Conservation (phyloP, 2,797 vertebrate species). For the Apogon talboti region DNA sequence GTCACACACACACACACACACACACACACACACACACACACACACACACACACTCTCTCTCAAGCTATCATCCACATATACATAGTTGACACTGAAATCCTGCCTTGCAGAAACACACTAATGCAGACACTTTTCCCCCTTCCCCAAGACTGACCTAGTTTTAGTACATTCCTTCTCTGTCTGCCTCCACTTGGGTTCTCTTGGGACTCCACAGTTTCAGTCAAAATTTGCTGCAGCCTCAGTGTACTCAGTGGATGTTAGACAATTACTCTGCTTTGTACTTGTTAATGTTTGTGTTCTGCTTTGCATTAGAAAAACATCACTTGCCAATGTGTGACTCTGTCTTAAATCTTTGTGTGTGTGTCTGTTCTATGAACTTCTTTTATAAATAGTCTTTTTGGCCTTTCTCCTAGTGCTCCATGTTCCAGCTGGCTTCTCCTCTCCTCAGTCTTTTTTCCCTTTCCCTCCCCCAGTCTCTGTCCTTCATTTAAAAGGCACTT, state of each 20-base stretch:
- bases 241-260: slow-evolving; percentile 24
- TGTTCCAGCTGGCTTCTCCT: slow-evolving; percentile 67
- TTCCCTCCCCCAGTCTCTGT: slow-evolving; percentile 23
- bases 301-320: slow-evolving; percentile 22
- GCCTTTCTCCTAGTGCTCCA: slow-evolving; percentile 43
- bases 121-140: slow-evolving; percentile 44
- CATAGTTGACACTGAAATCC: slow-evolving; percentile 50
- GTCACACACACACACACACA: slow-evolving; percentile 32
- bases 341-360: slow-evolving; percentile 25
- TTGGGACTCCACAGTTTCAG: slow-evolving; percentile 60
- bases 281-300: slow-evolving; percentile 27
- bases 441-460: slow-evolving; percentile 22
- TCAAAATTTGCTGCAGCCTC: slow-evolving; percentile 50
- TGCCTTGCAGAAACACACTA: slow-evolving; percentile 51
- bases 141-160: slow-evolving; percentile 79
- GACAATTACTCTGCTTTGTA: slow-evolving; percentile 16
- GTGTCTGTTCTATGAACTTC: slow-evolving; percentile 36
- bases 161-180: slow-evolving; percentile 73
- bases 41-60: slow-evolving; percentile 22
- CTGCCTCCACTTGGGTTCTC: slow-evolving; percentile 67
- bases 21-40: too few relatives aligned
- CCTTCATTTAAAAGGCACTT: slow-evolving; percentile 53
- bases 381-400: slow-evolving; percentile 48
- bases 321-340: slow-evolving; percentile 1
- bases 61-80: slow-evolving; percentile 23